Evolutionary conservation across 2,888 invertebrate species (phyloP).

Genomic region (Brachyopa scutellaris): DNA sequence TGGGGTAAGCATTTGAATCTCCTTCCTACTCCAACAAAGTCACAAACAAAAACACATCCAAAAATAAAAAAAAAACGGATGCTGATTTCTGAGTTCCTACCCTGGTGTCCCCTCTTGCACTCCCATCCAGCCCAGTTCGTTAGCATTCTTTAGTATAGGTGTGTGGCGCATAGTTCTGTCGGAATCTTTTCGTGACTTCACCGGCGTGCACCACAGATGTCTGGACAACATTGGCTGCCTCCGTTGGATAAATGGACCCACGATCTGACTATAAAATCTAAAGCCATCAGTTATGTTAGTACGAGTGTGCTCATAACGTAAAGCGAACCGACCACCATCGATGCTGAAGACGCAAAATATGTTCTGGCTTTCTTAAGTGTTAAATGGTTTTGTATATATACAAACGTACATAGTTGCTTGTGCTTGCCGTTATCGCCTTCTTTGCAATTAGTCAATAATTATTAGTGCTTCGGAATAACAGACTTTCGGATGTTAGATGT

Average conservation of each 20-base stretch:
- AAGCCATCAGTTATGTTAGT: too few species aligned
- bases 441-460: neutral
- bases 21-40: neutral
- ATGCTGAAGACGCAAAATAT: neutral
- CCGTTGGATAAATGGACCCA: neutral
- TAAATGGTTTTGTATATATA: neutral
- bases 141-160: neutral
- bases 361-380: neutral
- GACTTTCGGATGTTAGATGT: too few species aligned
- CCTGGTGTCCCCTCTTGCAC: neutral
- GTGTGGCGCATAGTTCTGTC: neutral
- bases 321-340: slow-evolving; percentile 7
- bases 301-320: too few species aligned
- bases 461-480: neutral
- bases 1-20: neutral
- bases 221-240: neutral
- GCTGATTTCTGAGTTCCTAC: neutral
- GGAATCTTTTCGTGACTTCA: slow-evolving; percentile 15
- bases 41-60: neutral
- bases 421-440: neutral
- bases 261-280: neutral
- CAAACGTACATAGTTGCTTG: neutral
- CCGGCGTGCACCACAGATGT: slow-evolving; percentile 1
- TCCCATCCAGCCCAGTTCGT: slow-evolving; percentile 1
- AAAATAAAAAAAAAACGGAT: slow-evolving; percentile 17